Evolutionary conservation across 2,113 vertebrate genomes (phyloP).

Genomic region (Malurus cyaneus): DNA sequence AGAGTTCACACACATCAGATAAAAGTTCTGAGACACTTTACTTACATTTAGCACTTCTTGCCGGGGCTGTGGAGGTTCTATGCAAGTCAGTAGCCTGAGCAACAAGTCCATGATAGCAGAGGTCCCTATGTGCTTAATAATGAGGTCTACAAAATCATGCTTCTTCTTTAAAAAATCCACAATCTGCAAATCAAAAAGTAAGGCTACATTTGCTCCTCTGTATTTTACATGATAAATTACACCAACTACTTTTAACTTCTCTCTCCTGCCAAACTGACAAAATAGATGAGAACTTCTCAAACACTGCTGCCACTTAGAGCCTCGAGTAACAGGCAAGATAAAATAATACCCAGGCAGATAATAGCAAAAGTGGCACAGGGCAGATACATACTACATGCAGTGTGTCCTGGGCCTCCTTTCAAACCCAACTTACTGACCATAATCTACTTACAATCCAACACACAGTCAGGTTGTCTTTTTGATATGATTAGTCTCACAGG

Average conservation of each 20-base stretch:
- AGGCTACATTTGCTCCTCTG: background rate
- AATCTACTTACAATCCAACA: background rate
- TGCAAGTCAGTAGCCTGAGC: conserved; percentile 95
- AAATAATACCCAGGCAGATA: background rate
- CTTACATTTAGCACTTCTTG: conserved; percentile 95
- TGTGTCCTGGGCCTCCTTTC: background rate
- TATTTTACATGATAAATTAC: background rate
- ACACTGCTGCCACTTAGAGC: background rate
- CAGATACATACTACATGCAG: background rate
- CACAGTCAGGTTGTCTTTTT: background rate
- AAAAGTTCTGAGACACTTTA: background rate
- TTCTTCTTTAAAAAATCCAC: conserved; percentile 94
- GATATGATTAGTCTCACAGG: background rate
- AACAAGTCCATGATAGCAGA: conserved; percentile 98
- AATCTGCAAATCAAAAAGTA: conserved; percentile 75
- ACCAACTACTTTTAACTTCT: background rate
- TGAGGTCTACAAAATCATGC: conserved; percentile 93
- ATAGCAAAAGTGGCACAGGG: background rate
- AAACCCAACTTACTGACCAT: background rate
- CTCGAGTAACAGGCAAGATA: background rate
- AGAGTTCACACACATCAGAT: background rate
- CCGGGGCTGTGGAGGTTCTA: conserved; percentile 93
- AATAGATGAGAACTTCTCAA: background rate
- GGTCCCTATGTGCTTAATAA: conserved; percentile 98
- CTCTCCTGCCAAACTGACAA: background rate